Evolutionary conservation across 2,888 invertebrate genomes (phyloP), one percentile per base, ranked within the genome.

Genomic region (Polydrusus tereticollis): DNA sequence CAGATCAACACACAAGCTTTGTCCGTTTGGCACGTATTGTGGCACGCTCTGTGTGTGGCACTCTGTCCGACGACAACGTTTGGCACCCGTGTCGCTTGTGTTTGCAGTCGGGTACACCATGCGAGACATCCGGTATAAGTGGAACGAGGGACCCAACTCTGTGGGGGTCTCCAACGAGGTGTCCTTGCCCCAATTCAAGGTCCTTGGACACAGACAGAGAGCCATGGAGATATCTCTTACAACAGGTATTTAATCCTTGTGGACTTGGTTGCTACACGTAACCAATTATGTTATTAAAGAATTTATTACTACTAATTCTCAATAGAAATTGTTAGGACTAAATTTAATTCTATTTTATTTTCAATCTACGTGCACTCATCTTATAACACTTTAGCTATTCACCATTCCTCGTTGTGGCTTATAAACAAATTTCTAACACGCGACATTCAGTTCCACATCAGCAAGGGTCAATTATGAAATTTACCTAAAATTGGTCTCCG

Each of bases 151-250:
- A 84, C 93, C 94, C 86, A 93, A 94, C 90, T 95, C 96, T 87
- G 96, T 97, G 87, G 96, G 95, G 88, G 95, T 97, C 86, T 95
- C 95, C 89, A 94, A 93, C 88, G 96, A 96, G 89, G 96, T 97
- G 88, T 95, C 96, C 85, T 93, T 97, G 87, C 97, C 97, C 88
- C 97, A 97, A 90, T 97, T 97, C 93, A 95, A 96, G 91, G 96
- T 97, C 88, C 93, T 97, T 88, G 97, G 97, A 85, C 96, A 96
- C 90, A 94, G 95, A 84, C 96, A 96, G 89, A 94, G 95, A 86
- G 95, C 94, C 85, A 95, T 95, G 94, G 96, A 96, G 90, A 96
- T 96, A 90, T 94, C 95, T 88, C 94, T 97, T 86, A 96, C 96
- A 87, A 96, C 96, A 93, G 96, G 96, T 97, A 94, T 47, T 43